Conservation (phyloP, 1,140 invertebrate species). For the Cyphomyrmex costatus region DNA sequence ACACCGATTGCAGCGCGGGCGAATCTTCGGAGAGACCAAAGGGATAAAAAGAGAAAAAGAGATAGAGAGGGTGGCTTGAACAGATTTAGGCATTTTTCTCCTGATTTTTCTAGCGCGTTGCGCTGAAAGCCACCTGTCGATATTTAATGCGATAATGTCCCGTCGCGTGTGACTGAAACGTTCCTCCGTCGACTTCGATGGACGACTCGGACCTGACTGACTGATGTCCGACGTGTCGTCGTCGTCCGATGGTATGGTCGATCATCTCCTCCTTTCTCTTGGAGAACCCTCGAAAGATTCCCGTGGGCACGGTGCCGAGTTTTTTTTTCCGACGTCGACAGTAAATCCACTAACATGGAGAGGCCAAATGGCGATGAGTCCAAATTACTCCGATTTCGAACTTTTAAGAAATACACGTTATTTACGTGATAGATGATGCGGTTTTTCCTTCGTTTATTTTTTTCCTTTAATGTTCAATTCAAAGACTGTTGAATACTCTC, state of each 20-base stretch:
- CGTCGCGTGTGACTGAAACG: slow-evolving; percentile 80
- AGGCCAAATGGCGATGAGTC: background rate
- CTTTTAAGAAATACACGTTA: background rate
- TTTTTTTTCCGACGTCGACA: slow-evolving; percentile 31
- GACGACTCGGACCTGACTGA: slow-evolving; percentile 77
- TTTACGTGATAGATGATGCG: no score
- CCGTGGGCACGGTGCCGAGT: slow-evolving; percentile 39
- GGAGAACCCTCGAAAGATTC: slow-evolving; percentile 45
- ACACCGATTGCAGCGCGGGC: slow-evolving; percentile 68
- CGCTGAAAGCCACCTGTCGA: slow-evolving; percentile 84
- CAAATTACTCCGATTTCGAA: background rate
- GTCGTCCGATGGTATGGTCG: slow-evolving; percentile 56
- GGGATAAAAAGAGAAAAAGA: slow-evolving; percentile 1
- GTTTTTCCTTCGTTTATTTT: background rate
- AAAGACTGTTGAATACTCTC: no score
- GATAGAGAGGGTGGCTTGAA: slow-evolving; percentile 26
- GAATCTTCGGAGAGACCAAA: slow-evolving; percentile 11
- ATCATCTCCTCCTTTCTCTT: slow-evolving; percentile 54
- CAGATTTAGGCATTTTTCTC: slow-evolving; percentile 80
- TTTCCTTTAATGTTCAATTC: background rate
- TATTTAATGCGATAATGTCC: slow-evolving; percentile 86
- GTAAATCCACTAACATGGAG: slow-evolving; percentile 8
- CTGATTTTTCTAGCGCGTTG: slow-evolving; percentile 77
- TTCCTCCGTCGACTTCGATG: slow-evolving; percentile 77
- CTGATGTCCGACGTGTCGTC: slow-evolving; percentile 74